Evolutionary conservation across 2,797 vertebrate species (phyloP), one percentile per base, ranked within the genome.

Genomic region (Sphenopsis melanotis): DNA sequence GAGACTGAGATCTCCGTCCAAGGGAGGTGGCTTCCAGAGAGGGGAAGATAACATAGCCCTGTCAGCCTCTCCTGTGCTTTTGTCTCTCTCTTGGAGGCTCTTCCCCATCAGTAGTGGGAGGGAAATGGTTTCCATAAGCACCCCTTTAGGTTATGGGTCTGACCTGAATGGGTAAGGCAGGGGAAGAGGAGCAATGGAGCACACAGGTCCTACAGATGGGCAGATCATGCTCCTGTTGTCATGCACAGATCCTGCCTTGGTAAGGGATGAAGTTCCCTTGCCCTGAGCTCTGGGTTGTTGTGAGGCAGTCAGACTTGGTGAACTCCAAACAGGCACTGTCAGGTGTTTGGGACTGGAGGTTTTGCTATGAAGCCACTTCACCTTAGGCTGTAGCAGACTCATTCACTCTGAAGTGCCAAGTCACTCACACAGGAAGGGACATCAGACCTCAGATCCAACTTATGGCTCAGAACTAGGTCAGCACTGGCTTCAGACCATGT

Each of bases 221-320:
- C 5, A 59, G 36, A 23, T 89, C 57, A 29, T 39, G 57, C 12
- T 14, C 26, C 12, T 68, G 10, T 57, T 47, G 26, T 27, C 9
- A 20, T 30, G 20, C 9, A n/a, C 22, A 55, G 55, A 37, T 30
- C 61, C 47, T 75, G n/a, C 5, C 13, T 46, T 55, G n/a, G 15
- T 47, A 37, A 83, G 3, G 10, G 19, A 53, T 26, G 18, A 49
- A 68, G 29, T 6, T 50, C 2, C 17, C 46, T 27, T 9, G 12
- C 6, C 12, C 39, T 36, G 55, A 92, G 6, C 12, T 83, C n/a
- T n/a, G 12, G 9, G 4, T 14, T 74, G 11, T 24, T 71, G 52
- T 65, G 26, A 55, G 26, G 27, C 3, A 6, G 23, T 20, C 3
- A 4, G 47, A 26, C 6, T 27, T 44, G 32, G 12, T 0, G 0